Evolutionary conservation across 2,888 invertebrate genomes (phyloP).

Genomic region (Sphaeridia pumilis): DNA sequence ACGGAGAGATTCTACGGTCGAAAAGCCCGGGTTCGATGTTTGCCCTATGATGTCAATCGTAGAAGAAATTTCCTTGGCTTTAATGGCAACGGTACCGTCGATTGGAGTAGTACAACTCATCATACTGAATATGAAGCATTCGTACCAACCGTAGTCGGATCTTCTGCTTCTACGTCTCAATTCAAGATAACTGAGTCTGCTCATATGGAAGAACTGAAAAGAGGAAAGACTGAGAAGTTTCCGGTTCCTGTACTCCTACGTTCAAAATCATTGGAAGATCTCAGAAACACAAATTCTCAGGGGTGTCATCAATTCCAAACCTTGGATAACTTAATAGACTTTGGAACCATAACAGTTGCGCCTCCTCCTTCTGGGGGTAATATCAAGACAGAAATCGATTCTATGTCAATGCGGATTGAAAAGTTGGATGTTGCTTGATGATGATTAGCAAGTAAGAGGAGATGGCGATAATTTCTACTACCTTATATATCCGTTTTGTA

Average conservation of each 20-base stretch:
- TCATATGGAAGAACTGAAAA: slow-evolving; percentile 18
- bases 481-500: background rate
- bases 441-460: background rate
- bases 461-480: background rate
- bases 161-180: slow-evolving; percentile 20
- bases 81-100: background rate
- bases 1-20: slow-evolving; percentile 18
- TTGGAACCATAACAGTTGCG: slow-evolving; percentile 9
- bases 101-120: background rate
- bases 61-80: slow-evolving; percentile 16
- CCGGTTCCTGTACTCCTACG: slow-evolving; percentile 32
- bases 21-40: slow-evolving; percentile 21
- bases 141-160: slow-evolving; percentile 3
- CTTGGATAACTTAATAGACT: slow-evolving; percentile 12
- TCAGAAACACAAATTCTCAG: slow-evolving; percentile 27
- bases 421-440: slow-evolving; percentile 32
- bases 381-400: slow-evolving; percentile 34
- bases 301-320: slow-evolving; percentile 9
- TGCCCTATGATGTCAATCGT: slow-evolving; percentile 26
- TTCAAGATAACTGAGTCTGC: slow-evolving; percentile 14
- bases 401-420: slow-evolving; percentile 34
- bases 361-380: slow-evolving; percentile 14
- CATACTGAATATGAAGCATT: slow-evolving; percentile 1
- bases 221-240: slow-evolving; percentile 32
- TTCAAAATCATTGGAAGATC: slow-evolving; percentile 35